Evolutionary conservation across 2,113 vertebrate genomes (phyloP).

Genomic region (Trachemys scripta): DNA sequence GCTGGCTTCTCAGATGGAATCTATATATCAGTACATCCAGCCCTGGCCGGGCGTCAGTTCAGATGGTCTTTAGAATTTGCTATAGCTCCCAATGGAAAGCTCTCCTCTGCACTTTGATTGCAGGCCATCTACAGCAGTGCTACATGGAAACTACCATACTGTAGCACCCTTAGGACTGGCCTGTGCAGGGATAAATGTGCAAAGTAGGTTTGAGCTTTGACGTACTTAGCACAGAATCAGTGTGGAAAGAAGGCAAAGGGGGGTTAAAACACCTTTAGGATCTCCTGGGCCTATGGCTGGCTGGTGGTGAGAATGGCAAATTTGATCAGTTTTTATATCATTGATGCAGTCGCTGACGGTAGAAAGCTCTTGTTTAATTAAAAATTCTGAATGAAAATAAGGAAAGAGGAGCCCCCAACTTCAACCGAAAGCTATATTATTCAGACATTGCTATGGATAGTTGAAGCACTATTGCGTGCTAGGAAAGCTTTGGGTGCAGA

Average conservation of each 20-base stretch:
- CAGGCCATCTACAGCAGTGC: neutral
- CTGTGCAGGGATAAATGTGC: neutral
- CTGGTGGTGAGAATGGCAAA: neutral
- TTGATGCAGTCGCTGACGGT: neutral
- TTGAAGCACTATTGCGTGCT: neutral
- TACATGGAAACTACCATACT: neutral
- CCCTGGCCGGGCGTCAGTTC: neutral
- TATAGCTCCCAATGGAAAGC: neutral
- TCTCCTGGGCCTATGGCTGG: neutral
- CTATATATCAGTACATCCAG: neutral
- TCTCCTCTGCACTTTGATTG: neutral
- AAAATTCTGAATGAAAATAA: neutral
- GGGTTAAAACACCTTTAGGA: neutral
- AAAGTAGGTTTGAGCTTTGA: neutral
- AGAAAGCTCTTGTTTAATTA: conserved; percentile 46
- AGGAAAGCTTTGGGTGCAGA: neutral
- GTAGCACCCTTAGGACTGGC: neutral
- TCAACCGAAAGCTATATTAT: neutral
- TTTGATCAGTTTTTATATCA: neutral
- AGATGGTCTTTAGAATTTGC: neutral
- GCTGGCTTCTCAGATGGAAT: neutral
- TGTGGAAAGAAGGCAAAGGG: neutral
- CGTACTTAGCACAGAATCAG: neutral
- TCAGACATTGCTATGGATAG: fast-evolving
- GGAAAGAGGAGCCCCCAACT: neutral